These are phyloP conservation scores for Pelecanus crispus DNA, from an alignment of 2,113 vertebrate genomes.

Conservation along the genomic window DNA sequence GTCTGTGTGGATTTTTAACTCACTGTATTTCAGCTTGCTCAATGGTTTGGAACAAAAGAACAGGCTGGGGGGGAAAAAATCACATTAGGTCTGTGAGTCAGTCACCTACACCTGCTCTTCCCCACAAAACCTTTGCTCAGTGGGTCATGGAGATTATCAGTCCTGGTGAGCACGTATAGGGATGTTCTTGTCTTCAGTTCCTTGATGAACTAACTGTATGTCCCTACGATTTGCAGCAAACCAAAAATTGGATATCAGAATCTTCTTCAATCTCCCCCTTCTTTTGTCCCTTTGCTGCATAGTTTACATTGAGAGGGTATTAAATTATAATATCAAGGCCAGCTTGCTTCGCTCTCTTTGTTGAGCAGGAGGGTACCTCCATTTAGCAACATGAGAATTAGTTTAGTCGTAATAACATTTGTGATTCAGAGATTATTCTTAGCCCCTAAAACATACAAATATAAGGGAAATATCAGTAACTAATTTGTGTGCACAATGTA, in stretches of 20 bases:
- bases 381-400: neutral
- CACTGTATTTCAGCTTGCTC: neutral
- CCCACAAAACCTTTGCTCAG: neutral
- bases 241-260: constrained; percentile 28
- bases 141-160: constrained; percentile 19
- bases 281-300: neutral
- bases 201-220: neutral
- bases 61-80: neutral
- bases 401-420: neutral
- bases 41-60: neutral
- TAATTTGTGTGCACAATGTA: neutral
- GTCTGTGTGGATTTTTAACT: neutral
- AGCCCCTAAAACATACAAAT: neutral
- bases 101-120: neutral
- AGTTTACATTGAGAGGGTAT: neutral
- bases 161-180: constrained; percentile 28
- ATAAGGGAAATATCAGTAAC: neutral
- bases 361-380: neutral
- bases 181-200: constrained; percentile 35
- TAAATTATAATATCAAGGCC: constrained; percentile 26
- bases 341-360: neutral
- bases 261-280: neutral
- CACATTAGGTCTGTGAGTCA: neutral
- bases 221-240: constrained; percentile 27
- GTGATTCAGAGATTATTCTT: neutral